Conservation (phyloP, 2,113 vertebrate species). For the Casuarius casuarius region DNA sequence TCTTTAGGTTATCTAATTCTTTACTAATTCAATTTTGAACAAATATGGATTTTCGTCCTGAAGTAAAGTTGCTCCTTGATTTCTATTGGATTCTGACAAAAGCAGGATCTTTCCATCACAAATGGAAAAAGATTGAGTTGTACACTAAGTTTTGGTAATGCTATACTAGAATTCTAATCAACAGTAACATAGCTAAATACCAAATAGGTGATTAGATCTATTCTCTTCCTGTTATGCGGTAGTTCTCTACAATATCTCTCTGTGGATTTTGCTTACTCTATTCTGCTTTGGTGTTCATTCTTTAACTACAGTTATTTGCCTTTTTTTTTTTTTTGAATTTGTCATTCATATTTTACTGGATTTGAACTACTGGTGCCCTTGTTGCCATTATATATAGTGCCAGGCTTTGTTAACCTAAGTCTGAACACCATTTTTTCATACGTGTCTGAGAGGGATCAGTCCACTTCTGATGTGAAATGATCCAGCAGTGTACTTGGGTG, state of each 20-base stretch:
- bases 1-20: background rate
- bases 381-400: background rate
- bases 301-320: fast-evolving
- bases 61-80: background rate
- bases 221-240: background rate
- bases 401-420: background rate
- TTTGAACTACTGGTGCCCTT: background rate
- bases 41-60: background rate
- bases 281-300: background rate
- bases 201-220: background rate
- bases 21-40: background rate
- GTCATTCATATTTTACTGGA: fast-evolving
- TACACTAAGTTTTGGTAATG: fast-evolving
- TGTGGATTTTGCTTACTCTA: background rate
- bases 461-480: background rate
- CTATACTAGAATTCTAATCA: fast-evolving
- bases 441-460: fast-evolving
- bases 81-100: fast-evolving
- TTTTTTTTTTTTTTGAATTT: background rate
- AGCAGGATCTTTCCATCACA: background rate
- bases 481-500: background rate
- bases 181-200: background rate
- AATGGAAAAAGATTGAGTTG: fast-evolving
- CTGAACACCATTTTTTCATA: background rate
- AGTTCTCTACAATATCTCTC: background rate